Percentiles rank a stretch among this genome's conserved stretches.
These are phyloP conservation scores for Poecile montanus DNA, from an alignment of 2,797 vertebrate species.

Conservation along the genomic window DNA sequence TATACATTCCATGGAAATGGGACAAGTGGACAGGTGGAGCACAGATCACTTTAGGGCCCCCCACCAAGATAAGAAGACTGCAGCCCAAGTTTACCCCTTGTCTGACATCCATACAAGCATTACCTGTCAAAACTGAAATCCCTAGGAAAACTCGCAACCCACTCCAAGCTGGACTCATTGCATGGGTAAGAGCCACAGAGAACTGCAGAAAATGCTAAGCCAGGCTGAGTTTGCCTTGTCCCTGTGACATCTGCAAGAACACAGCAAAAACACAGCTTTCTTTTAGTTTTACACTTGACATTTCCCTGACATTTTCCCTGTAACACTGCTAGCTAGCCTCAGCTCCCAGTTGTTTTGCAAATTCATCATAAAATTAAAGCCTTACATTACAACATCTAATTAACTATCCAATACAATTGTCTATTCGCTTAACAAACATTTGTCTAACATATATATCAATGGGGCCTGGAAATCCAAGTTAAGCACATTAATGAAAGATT, in stretches of 20 bases:
- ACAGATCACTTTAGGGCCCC: not conserved
- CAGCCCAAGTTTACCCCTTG: not conserved
- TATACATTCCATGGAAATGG: not conserved
- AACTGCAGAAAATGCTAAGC: not conserved
- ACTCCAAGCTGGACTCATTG: not conserved
- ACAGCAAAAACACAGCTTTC: conserved; percentile 26
- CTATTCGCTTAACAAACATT: not conserved
- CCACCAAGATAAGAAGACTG: not conserved
- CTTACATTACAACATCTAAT: not conserved
- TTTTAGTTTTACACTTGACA: conserved; percentile 80
- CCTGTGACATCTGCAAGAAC: conserved; percentile 1
- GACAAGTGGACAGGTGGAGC: not conserved
- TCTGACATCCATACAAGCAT: not conserved
- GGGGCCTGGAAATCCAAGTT: not conserved
- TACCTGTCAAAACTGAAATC: not conserved
- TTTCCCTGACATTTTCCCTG: conserved; percentile 81
- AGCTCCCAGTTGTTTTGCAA: conserved; percentile 16
- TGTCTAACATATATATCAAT: not conserved
- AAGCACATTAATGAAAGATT: not conserved
- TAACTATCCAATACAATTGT: not conserved
- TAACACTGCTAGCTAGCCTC: conserved; percentile 11
- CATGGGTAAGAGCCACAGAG: not conserved
- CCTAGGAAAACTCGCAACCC: not conserved
- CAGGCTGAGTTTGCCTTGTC: not conserved
- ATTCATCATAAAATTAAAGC: conserved; percentile 41